A percentile compares a stretch with the other conserved stretches of the same genome.
Evolutionary conservation across 2,797 vertebrate genomes (phyloP).

Genomic region (Linurgus olivaceus): DNA sequence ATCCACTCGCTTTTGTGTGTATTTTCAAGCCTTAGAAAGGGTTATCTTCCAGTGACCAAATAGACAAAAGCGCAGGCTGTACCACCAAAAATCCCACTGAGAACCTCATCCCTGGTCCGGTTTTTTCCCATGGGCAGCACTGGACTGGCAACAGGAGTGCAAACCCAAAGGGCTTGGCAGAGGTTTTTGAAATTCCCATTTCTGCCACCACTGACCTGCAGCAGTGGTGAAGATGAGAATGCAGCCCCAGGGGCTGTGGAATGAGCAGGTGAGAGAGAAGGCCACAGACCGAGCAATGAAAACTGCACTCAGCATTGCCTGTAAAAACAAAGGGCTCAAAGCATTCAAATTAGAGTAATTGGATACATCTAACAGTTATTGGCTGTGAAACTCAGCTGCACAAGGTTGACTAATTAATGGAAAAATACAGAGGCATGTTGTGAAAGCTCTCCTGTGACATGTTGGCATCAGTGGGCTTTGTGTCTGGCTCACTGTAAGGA

Average conservation of each 20-base stretch:
- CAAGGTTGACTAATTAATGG: background rate
- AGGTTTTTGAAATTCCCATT: background rate
- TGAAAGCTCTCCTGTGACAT: background rate
- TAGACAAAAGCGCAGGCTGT: background rate
- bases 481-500: background rate
- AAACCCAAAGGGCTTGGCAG: background rate
- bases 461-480: background rate
- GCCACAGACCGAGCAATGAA: background rate
- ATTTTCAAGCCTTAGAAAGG: background rate
- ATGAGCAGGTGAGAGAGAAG: background rate
- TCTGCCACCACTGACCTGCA: background rate
- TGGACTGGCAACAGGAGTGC: background rate
- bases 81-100: background rate
- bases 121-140: background rate
- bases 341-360: background rate
- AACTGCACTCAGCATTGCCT: background rate
- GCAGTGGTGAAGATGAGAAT: background rate
- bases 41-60: background rate
- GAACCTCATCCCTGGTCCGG: background rate
- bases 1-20: background rate
- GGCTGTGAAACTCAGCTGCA: background rate
- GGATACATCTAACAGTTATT: background rate
- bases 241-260: rapidly evolving
- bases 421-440: background rate
- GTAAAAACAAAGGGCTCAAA: background rate